Percentiles rank a stretch among this genome's conserved stretches.
phyloP scores from a whole-genome alignment of 1,140 invertebrate genomes.

The Idris sp. region DNA sequence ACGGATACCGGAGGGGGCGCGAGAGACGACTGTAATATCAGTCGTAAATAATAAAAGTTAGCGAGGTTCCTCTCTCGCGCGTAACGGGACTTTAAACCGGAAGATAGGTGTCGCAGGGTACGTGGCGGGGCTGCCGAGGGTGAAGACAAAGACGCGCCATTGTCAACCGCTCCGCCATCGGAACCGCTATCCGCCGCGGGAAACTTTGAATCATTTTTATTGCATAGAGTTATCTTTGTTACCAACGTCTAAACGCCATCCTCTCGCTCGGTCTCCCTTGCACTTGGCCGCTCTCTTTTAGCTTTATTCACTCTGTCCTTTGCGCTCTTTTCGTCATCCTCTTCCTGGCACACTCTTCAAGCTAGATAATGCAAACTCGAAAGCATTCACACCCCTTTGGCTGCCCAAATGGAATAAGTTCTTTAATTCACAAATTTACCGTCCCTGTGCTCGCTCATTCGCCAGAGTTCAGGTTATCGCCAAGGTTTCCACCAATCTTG shows the following conservation, averaged over 20 bases:
- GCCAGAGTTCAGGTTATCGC: slow-evolving; percentile 44
- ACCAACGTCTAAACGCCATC: slow-evolving; percentile 76
- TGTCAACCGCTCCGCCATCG: slow-evolving; percentile 78
- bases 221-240: slow-evolving; percentile 80
- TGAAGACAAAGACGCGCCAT: slow-evolving; percentile 78
- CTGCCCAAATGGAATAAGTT: slow-evolving; percentile 79
- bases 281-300: slow-evolving; percentile 47
- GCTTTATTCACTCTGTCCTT: slow-evolving; percentile 54
- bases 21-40: slow-evolving; percentile 76
- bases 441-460: slow-evolving; percentile 54
- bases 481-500: too few species aligned
- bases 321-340: slow-evolving; percentile 58
- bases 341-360: slow-evolving; percentile 67
- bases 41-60: slow-evolving; percentile 80
- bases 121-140: slow-evolving; percentile 67
- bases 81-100: slow-evolving; percentile 78
- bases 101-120: slow-evolving; percentile 79
- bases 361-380: slow-evolving; percentile 77
- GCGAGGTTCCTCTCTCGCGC: slow-evolving; percentile 75
- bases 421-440: slow-evolving; percentile 79
- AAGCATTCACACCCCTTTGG: slow-evolving; percentile 79
- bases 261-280: slow-evolving; percentile 58
- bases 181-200: slow-evolving; percentile 79
- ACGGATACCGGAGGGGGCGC: slow-evolving; percentile 56
- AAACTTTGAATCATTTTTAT: slow-evolving; percentile 80